A percentile compares a stretch with the other conserved stretches of the same genome.
phyloP scores from a whole-genome alignment of 2,888 invertebrate species.

The Oeneis ivallda region DNA sequence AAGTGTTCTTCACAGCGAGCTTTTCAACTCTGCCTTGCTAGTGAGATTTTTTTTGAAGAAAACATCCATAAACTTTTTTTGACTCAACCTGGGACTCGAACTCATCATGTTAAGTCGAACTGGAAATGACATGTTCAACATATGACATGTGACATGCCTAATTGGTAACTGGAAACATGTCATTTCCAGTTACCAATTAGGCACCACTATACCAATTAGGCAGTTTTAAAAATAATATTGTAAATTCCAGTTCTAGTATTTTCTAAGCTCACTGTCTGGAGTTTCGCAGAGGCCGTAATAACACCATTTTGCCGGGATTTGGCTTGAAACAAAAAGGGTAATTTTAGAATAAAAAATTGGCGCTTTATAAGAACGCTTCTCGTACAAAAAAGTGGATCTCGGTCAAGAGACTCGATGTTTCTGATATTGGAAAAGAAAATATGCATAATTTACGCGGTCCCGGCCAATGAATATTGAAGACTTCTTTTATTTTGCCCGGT shows the following conservation, averaged over 20 bases:
- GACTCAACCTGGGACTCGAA: too few species aligned
- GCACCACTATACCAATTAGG: too few species aligned
- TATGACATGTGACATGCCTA: too few species aligned
- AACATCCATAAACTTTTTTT: too few species aligned
- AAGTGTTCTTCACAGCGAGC: too few species aligned
- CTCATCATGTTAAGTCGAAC: too few species aligned
- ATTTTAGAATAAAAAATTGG: conserved; percentile 23
- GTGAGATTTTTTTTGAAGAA: too few species aligned
- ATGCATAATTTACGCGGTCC: conserved; percentile 52
- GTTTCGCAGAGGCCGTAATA: conserved; percentile 35
- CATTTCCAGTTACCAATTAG: too few species aligned
- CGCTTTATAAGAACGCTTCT: conserved; percentile 24
- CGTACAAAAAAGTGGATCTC: conserved; percentile 25
- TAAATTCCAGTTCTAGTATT: conserved; percentile 7
- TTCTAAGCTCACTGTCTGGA: conserved; percentile 14
- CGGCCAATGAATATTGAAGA: conserved; percentile 51
- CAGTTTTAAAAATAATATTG: background rate
- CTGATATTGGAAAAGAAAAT: conserved; percentile 44
- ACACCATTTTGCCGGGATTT: conserved; percentile 44
- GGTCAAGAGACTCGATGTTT: conserved; percentile 36
- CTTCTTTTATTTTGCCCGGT: conserved; percentile 37
- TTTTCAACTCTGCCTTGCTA: too few species aligned
- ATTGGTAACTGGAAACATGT: too few species aligned
- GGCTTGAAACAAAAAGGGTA: conserved; percentile 28
- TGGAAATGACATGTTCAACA: too few species aligned